Base-by-base conservation (phyloP, 2,888 invertebrate genomes). In the Agrotis exclamationis region DNA sequence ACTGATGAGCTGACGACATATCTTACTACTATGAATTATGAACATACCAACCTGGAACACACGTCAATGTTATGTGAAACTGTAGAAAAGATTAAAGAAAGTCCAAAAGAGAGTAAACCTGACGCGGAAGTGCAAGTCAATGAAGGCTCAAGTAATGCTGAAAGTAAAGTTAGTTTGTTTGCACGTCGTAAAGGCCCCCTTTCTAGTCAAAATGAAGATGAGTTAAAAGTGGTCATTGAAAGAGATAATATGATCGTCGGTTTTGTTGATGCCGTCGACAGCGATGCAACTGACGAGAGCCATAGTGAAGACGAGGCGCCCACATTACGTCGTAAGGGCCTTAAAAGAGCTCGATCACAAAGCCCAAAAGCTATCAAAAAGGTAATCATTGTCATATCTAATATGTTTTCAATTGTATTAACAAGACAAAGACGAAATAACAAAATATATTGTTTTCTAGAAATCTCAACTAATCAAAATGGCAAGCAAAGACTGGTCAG, bases 221-320 rank as follows among this genome's bases (percentile, higher is more conserved):
- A 94, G 70, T 83, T 94, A 59, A 95, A 93, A 80, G 93, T 96
- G 24, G 92, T 95, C 4, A 96, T 96, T 83, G 95, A 96, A 88
- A 93, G 95, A 74, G 96, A 96, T 80, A 96, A 96, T 82, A 96
- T 96, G 95, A 92, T 95, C 28, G 94, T 96, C 39, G 95, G 95
- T 5, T 96, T 96, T 79, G 89, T 93, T 51, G 96, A 96, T 74
- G 92, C 94, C 5, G 86, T 93, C 5, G 94, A 94, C 45, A 95
- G 94, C 68, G 95, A 95, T 48, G 91, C 89, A 0, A 90, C 92
- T 4, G 95, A 96, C 18, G 93, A 94, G n/a, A 93, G 93, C 70
- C 88, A 88, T 66, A 93, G 92, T 69, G 94, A 94, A 56, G 91
- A 92, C n/a, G 93, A 93, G 16, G 85, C 79, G 22, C 66, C 83